These are phyloP conservation scores for Mechanitis mazaeus DNA, from an alignment of 2,888 invertebrate species.

Conservation along the genomic window DNA sequence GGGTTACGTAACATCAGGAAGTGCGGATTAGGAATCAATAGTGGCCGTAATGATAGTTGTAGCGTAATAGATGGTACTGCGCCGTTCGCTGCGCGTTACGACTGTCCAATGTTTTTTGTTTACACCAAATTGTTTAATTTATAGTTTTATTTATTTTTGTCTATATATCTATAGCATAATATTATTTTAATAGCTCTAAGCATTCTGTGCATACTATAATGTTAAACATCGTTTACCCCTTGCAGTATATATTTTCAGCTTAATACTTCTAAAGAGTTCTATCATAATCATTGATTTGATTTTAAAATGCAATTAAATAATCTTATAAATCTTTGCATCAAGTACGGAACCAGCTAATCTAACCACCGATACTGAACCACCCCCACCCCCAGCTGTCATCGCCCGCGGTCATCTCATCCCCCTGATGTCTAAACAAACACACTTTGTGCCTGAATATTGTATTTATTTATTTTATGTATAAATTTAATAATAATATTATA, in stretches of 20 bases:
- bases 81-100: constrained; percentile 55
- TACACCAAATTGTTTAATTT: too few species aligned
- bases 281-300: too few species aligned
- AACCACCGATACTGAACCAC: constrained; percentile 13
- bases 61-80: constrained; percentile 65
- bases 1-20: constrained; percentile 74
- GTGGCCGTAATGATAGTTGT: constrained; percentile 75
- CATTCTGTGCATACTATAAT: too few species aligned
- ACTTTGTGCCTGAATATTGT: not conserved
- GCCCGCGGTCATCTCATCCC: constrained; percentile 47
- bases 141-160: too few species aligned
- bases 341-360: constrained; percentile 11
- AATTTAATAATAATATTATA: not conserved
- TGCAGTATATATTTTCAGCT: too few species aligned
- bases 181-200: too few species aligned
- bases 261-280: too few species aligned
- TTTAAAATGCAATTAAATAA: too few species aligned
- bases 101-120: constrained; percentile 1
- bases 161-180: too few species aligned
- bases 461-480: not conserved
- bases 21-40: constrained; percentile 78
- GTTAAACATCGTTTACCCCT: too few species aligned
- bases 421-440: constrained; percentile 42
- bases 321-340: not conserved
- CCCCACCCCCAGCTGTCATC: constrained; percentile 24